Evolutionary conservation across 2,113 vertebrate species (phyloP).

Genomic region (Gymnobelideus leadbeateri): DNA sequence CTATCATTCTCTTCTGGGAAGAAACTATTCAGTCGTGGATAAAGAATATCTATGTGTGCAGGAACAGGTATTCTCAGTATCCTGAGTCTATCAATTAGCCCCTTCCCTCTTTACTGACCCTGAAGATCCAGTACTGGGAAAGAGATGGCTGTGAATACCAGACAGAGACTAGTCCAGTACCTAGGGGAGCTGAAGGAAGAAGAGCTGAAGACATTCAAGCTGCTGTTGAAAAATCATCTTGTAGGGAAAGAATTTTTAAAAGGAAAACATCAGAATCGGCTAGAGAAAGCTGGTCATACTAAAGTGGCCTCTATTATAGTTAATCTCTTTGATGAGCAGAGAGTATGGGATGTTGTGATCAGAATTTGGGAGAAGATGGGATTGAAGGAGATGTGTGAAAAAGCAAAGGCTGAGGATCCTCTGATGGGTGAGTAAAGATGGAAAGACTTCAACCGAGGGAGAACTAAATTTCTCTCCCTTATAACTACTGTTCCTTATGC

Average conservation of each 20-base stretch:
- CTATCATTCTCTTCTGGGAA: too few relatives aligned
- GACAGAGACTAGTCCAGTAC: constrained; percentile 9
- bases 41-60: too few relatives aligned
- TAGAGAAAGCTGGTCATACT: constrained; percentile 59
- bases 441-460: too few relatives aligned
- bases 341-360: constrained; percentile 55
- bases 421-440: too few relatives aligned
- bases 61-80: too few relatives aligned
- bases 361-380: constrained; percentile 65
- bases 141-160: too few relatives aligned
- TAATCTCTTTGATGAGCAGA: constrained; percentile 42
- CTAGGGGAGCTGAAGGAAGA: constrained; percentile 68
- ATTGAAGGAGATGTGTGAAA: constrained; percentile 49
- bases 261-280: constrained; percentile 46
- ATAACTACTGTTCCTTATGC: too few relatives aligned
- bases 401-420: constrained; percentile 44
- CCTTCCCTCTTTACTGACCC: too few relatives aligned
- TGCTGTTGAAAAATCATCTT: constrained; percentile 49
- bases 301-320: constrained; percentile 63
- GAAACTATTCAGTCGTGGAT: too few relatives aligned
- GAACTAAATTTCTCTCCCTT: too few relatives aligned
- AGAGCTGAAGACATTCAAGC: constrained; percentile 70
- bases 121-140: too few relatives aligned
- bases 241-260: not conserved
- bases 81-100: too few relatives aligned